Percentiles rank a stretch among this genome's conserved stretches.
These are phyloP conservation scores for Aurelia coerulea DNA, from an alignment of 30 jellyfish, hydroid and myxozoan genomes.

Conservation along the genomic window DNA sequence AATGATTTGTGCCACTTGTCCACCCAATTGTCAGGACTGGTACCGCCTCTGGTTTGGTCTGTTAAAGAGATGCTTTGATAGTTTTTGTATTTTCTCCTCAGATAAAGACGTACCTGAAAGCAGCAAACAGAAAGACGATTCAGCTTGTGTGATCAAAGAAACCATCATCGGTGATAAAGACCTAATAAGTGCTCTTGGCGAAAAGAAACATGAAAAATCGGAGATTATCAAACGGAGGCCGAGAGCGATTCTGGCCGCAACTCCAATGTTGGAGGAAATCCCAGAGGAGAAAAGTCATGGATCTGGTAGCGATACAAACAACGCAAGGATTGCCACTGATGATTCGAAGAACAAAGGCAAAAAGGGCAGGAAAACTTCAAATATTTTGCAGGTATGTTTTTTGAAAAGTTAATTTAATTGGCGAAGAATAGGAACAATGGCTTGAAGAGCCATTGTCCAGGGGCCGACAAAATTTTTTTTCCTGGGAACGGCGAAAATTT, in stretches of 20 bases:
- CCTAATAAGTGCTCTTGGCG: constrained; percentile 1
- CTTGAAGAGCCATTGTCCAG: too few relatives aligned
- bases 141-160: background rate
- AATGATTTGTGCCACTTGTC: too few relatives aligned
- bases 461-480: too few relatives aligned
- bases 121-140: too few relatives aligned
- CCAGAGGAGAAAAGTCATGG: constrained; percentile 90
- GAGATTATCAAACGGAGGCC: constrained; percentile 70
- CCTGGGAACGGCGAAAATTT: too few relatives aligned
- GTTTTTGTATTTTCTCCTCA: too few relatives aligned
- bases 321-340: constrained; percentile 18
- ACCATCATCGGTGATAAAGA: constrained; percentile 31
- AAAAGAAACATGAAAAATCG: constrained; percentile 49
- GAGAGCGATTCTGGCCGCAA: constrained; percentile 82
- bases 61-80: too few relatives aligned
- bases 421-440: background rate
- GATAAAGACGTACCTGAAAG: too few relatives aligned
- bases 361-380: constrained; percentile 30
- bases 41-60: too few relatives aligned
- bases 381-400: constrained; percentile 36
- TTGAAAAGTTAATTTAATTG: background rate
- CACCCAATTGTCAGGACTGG: too few relatives aligned
- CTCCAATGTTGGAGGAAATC: constrained; percentile 87
- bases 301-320: constrained; percentile 59
- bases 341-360: constrained; percentile 30